Evolutionary conservation across 2,888 invertebrate species (phyloP).

Genomic region (Diaperis boleti): DNA sequence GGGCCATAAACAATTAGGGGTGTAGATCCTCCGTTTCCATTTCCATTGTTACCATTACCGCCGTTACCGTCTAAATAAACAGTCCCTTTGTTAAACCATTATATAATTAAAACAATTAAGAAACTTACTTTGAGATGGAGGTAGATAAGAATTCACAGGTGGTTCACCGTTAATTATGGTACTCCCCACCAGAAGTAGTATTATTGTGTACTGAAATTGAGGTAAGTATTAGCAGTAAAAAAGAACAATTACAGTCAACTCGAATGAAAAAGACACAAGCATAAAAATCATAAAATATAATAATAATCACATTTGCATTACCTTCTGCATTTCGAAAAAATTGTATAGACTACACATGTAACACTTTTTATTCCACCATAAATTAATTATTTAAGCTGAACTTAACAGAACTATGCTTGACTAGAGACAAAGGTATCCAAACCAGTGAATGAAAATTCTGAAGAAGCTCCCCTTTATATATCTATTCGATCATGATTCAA

Average conservation of each 20-base stretch:
- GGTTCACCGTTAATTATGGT: conserved; percentile 70
- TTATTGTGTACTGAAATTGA: conserved; percentile 49
- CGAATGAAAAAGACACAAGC: not conserved
- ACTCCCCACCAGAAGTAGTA: conserved; percentile 51
- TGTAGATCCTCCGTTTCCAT: conserved; percentile 1
- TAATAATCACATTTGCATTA: conserved; percentile 33
- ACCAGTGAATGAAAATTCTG: conserved; percentile 58
- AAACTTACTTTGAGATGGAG: conserved; percentile 66
- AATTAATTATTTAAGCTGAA: too few species aligned
- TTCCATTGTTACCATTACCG: conserved; percentile 36
- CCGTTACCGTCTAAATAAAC: too few species aligned
- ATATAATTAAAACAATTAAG: too few species aligned
- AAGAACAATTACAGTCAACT: too few species aligned
- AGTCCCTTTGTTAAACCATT: too few species aligned
- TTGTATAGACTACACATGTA: not conserved
- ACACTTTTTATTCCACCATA: not conserved
- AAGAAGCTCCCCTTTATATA: conserved; percentile 61
- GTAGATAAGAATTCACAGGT: conserved; percentile 81
- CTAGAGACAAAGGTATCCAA: conserved; percentile 24
- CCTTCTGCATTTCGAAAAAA: conserved; percentile 48
- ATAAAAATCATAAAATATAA: too few species aligned
- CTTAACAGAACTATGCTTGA: not conserved
- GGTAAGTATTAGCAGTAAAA: too few species aligned
- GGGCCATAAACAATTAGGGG: too few species aligned
- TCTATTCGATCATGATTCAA: conserved; percentile 64